These are phyloP conservation scores for Macrophya alboannulata DNA, from an alignment of 2,888 invertebrate genomes.

Conservation along the genomic window DNA sequence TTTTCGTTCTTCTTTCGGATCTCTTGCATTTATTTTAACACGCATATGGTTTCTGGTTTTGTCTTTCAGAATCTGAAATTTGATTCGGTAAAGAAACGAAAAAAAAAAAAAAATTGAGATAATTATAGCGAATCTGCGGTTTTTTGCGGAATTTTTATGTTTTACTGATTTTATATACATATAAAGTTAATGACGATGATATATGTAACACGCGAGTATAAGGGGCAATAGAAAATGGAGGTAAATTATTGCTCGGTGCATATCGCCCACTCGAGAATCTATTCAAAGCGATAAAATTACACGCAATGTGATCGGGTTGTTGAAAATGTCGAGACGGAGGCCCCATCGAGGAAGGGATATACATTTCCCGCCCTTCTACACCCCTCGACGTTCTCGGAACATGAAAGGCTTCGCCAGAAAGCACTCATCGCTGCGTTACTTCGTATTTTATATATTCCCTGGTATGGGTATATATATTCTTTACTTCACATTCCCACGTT, in stretches of 20 bases:
- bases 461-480: conserved; percentile 30
- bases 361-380: conserved; percentile 14
- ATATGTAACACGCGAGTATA: not conserved
- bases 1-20: not conserved
- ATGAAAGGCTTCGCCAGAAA: conserved; percentile 68
- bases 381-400: conserved; percentile 46
- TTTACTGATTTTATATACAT: not conserved
- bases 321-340: conserved; percentile 36
- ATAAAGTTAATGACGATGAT: not conserved
- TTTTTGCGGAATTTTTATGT: too few species aligned
- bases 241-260: not conserved
- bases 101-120: not conserved
- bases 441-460: conserved; percentile 40
- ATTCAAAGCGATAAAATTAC: conserved; percentile 46
- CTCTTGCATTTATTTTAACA: not conserved
- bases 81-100: not conserved
- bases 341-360: conserved; percentile 40
- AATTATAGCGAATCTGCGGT: not conserved
- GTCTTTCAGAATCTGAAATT: not conserved
- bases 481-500: not conserved
- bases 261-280: not conserved
- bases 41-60: not conserved
- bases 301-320: conserved; percentile 36
- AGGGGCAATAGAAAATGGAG: not conserved
- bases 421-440: conserved; percentile 63